phyloP scores from a whole-genome alignment of 2,888 invertebrate species.

The Theretra japonica region DNA sequence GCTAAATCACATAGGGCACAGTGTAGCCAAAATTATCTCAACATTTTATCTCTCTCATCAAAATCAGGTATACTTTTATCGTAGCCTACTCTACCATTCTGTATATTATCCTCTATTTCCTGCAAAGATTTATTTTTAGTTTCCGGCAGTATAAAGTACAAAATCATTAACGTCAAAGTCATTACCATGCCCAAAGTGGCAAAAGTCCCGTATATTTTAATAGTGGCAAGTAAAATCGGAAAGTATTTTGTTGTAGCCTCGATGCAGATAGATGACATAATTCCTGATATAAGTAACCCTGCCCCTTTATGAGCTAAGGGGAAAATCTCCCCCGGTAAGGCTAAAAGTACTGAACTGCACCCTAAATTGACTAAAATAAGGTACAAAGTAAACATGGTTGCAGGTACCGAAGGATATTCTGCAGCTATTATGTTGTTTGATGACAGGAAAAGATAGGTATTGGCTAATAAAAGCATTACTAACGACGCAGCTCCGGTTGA shows the following conservation, averaged over 20 bases:
- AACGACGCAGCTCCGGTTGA: constrained; percentile 46
- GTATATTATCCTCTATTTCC: constrained; percentile 57
- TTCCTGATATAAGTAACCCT: constrained; percentile 44
- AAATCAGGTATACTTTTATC: not conserved
- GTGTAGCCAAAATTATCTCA: not conserved
- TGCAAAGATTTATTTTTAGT: constrained; percentile 58
- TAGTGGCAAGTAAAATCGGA: constrained; percentile 51
- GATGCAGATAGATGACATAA: constrained; percentile 40
- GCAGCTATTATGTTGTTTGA: constrained; percentile 38
- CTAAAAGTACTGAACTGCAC: constrained; percentile 49
- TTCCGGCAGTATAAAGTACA: constrained; percentile 55
- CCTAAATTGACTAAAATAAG: constrained; percentile 50
- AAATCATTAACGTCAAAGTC: constrained; percentile 40
- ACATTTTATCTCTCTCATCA: constrained; percentile 9
- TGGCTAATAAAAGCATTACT: constrained; percentile 41
- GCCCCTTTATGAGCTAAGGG: constrained; percentile 49
- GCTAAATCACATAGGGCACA: not conserved
- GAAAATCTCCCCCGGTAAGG: constrained; percentile 51
- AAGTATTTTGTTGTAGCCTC: constrained; percentile 25
- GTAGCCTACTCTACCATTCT: constrained; percentile 31
- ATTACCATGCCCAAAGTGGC: constrained; percentile 44
- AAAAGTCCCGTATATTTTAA: constrained; percentile 53
- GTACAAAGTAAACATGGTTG: constrained; percentile 46
- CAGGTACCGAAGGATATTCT: constrained; percentile 41
- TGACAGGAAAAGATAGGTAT: constrained; percentile 42